Conservation (phyloP, 2,113 vertebrate species). For the Glareola pratincola region DNA sequence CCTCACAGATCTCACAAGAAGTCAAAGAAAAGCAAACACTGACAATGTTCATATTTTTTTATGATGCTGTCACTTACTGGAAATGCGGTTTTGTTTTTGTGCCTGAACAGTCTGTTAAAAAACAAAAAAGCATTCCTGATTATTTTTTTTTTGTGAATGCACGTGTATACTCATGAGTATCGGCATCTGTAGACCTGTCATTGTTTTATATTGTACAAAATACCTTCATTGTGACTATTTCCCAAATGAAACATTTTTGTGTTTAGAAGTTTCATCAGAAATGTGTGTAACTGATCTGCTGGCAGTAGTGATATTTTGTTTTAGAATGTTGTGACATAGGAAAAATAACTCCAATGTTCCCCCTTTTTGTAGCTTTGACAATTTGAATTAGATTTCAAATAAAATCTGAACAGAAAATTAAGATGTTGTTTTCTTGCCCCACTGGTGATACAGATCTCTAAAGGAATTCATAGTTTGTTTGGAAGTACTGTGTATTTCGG, state of each 20-base stretch:
- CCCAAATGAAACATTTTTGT: slow-evolving; percentile 78
- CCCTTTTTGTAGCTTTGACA: slow-evolving; percentile 84
- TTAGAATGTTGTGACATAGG: slow-evolving; percentile 83
- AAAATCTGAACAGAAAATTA: slow-evolving; percentile 83
- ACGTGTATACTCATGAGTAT: slow-evolving; percentile 81
- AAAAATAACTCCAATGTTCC: slow-evolving; percentile 76
- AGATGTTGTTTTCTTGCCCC: slow-evolving; percentile 74
- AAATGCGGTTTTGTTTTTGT: slow-evolving; percentile 84
- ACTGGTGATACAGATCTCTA: slow-evolving; percentile 30
- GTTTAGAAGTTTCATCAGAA: slow-evolving; percentile 80
- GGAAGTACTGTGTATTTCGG: slow-evolving; percentile 56
- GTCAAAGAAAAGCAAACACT: slow-evolving; percentile 99
- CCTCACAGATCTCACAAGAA: slow-evolving; percentile 99
- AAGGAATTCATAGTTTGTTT: slow-evolving; percentile 51
- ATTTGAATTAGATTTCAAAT: slow-evolving; percentile 87
- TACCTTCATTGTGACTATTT: slow-evolving; percentile 79
- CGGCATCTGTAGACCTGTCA: slow-evolving; percentile 78
- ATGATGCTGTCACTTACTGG: slow-evolving; percentile 81
- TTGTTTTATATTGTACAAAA: slow-evolving; percentile 89
- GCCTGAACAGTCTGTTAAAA: slow-evolving; percentile 81
- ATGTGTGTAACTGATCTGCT: slow-evolving; percentile 82
- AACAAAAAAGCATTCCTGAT: slow-evolving; percentile 80
- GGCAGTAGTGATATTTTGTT: slow-evolving; percentile 82
- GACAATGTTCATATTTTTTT: slow-evolving; percentile 78
- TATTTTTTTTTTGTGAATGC: slow-evolving; percentile 78